Base-by-base conservation (phyloP, 2,888 invertebrate genomes). In the Hyposoter dolosus region DNA sequence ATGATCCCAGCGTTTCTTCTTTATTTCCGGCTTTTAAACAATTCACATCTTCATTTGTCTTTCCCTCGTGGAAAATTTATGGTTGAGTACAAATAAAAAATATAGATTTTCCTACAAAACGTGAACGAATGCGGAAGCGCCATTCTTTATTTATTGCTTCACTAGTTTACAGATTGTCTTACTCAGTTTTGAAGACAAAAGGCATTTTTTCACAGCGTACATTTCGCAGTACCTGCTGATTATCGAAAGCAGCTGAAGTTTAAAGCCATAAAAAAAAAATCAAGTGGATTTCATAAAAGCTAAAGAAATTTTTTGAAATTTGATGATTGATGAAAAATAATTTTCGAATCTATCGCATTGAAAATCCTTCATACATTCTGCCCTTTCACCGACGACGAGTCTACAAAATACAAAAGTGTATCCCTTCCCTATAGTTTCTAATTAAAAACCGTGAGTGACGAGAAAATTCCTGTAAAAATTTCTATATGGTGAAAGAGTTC, bases 21-120 rank as follows among this genome's bases (percentile, higher is more conserved):
- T 75, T 71, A 47, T 68, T 80, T 68, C 63, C 63, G 23, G 40
- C 35, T 78, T 56, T 47, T 10, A 68, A 63, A 45, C 23, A 43
- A 69, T 71, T 45, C 79, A 66, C 28, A 68, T 28, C 74, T 43
- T 19, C 50, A 40, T 66, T 77, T 77, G 45, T 47, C 45, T 75
- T 45, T 23, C 45, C 1, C 45, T 56, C 35, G 63, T n/a, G 1
- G 40, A 65, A 76, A 66, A 66, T 65, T 63, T 32, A 45, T 76
- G 23, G 32, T 53, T 6, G 19, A 32, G n/a, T 23, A 35, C 7
- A 65, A 65, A 71, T 17, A 71, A 50, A 15, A 50, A 71, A 6
- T 47, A 6, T 32, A 15, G 17, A 47, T 28, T 4, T 50, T 1
- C 9, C 71, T 56, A 50, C 17, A 50, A 71, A 47, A 71, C 7